phyloP scores from a whole-genome alignment of 2,797 vertebrate species.

The Pseudomugil tenellus region DNA sequence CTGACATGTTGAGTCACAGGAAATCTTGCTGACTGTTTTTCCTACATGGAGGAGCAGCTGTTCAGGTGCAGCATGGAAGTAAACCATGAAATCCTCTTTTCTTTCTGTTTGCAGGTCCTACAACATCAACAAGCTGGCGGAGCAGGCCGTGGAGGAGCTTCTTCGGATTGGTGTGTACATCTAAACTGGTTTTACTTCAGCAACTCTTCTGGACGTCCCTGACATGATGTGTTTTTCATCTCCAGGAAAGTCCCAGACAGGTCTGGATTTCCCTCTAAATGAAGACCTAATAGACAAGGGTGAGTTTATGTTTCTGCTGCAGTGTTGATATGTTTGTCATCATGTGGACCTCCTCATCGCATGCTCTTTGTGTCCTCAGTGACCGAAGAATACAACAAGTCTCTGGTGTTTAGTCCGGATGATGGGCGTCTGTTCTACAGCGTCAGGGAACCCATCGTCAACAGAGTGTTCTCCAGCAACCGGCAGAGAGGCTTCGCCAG shows the following conservation, averaged over 20 bases:
- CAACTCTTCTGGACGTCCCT: not conserved
- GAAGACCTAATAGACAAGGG: slow-evolving; percentile 86
- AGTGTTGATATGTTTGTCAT: not conserved
- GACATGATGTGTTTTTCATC: slow-evolving; percentile 36
- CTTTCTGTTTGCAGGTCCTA: slow-evolving; percentile 88
- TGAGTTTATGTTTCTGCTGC: slow-evolving; percentile 55
- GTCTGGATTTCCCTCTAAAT: slow-evolving; percentile 82
- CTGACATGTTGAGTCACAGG: too few relatives aligned
- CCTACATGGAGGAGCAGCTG: too few relatives aligned
- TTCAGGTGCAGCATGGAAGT: too few relatives aligned
- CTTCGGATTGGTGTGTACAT: slow-evolving; percentile 88
- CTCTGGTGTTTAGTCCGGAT: slow-evolving; percentile 91
- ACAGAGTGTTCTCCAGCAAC: slow-evolving; percentile 94
- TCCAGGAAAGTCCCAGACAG: slow-evolving; percentile 84
- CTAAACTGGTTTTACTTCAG: not conserved
- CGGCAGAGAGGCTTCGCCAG: slow-evolving; percentile 92
- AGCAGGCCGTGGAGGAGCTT: slow-evolving; percentile 93
- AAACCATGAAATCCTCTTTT: not conserved
- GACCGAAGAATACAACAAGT: slow-evolving; percentile 92
- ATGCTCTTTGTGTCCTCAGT: slow-evolving; percentile 68
- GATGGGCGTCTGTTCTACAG: slow-evolving; percentile 93
- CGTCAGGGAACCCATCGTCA: slow-evolving; percentile 94
- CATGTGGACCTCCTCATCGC: not conserved
- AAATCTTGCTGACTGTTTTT: too few relatives aligned
- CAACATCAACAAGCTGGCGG: slow-evolving; percentile 95